Evolutionary conservation across 1,140 invertebrate species (phyloP).

Genomic region (Stenopsyche tienmushanensis): DNA sequence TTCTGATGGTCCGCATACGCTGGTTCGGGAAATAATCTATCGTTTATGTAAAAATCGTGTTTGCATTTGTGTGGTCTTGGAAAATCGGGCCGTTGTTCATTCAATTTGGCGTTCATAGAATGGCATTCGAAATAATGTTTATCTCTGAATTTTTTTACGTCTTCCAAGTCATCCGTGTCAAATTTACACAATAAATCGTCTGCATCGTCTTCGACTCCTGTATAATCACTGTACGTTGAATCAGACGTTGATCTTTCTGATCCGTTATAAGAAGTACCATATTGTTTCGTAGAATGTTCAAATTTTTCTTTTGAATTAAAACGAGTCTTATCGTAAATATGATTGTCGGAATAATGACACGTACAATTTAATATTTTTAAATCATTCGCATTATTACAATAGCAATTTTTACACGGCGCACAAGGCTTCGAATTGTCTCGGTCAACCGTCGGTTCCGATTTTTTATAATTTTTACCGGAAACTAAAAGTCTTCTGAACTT

Average conservation of each 20-base stretch:
- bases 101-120: background rate
- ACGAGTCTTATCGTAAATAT: too few relatives aligned
- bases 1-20: constrained; percentile 15
- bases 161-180: constrained; percentile 2
- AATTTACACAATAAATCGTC: background rate
- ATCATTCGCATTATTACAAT: background rate
- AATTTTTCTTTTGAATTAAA: too few relatives aligned
- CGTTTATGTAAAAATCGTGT: constrained; percentile 13
- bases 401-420: background rate
- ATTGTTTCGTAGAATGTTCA: background rate
- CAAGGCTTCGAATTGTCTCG: background rate
- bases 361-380: background rate
- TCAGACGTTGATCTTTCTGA: background rate
- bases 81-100: background rate
- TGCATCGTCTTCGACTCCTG: background rate
- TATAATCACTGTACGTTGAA: background rate
- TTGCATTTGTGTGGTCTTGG: background rate
- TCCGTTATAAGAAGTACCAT: background rate
- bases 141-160: constrained; percentile 5
- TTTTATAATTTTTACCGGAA: background rate
- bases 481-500: background rate
- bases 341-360: background rate
- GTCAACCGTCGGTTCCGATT: background rate
- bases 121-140: constrained; percentile 24
- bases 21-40: constrained; percentile 16